Evolutionary conservation across 2,797 vertebrate genomes (phyloP), one percentile per base, ranked within the genome.

Genomic region (Pelodytes ibericus): DNA sequence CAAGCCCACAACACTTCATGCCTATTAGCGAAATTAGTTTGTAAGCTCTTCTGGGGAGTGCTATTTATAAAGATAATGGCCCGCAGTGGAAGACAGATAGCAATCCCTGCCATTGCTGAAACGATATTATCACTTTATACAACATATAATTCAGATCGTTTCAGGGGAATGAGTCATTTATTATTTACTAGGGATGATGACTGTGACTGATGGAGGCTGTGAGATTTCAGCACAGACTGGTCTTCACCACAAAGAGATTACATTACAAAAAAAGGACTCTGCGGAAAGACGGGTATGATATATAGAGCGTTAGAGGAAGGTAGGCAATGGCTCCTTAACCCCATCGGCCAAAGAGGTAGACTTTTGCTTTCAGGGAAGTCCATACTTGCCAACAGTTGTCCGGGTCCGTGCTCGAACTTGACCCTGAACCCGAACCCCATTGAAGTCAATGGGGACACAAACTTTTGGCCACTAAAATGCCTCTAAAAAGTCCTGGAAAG

Each of bases 41-140:
- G 49, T 18, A 31, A 71, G 75, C 27, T 71, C 75, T 71, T 65
- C 44, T 57, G 59, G 47, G 33, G 30, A 76, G 24, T 26, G 22
- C 11, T 30, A 63, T 73, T 56, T 53, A 2, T n/a, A 47, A 39
- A 11, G 36, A 16, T 49, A 27, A 22, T 59, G 31, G 8, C 31
- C 67, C 26, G 53, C 15, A 25, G 13, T 47, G 74, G 44, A 22
- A 60, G 64, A 27, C 31, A 53, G 59, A 64, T 57, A 41, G 44
- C 39, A 24, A n/a, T 36, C 44, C 10, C 47, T 30, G 47, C 63
- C 20, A 44, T 2, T 41, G 10, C 62, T 44, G 25, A 64, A 41
- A 64, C 36, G 1, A 36, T 62, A 36, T 44, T 25, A 41, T 65
- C 13, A 31, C 53, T 65, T 25, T 77, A 62, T 56, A 53, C 24